Conservation (phyloP, 2,797 vertebrate genomes). For the Paratrypauchen microcephalus region DNA sequence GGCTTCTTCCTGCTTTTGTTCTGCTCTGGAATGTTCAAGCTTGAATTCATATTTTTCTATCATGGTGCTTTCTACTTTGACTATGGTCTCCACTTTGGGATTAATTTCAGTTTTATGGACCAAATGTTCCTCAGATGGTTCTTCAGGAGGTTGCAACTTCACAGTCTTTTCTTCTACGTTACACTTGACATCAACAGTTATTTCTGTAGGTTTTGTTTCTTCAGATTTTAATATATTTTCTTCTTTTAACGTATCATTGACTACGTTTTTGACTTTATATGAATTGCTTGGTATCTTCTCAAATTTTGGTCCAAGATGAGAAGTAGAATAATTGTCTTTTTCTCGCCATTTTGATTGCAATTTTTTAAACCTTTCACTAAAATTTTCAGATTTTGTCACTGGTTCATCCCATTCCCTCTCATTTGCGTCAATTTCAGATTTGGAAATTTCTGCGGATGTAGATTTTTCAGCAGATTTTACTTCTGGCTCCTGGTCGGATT, state of each 20-base stretch:
- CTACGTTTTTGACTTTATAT: not conserved
- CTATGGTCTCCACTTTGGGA: not conserved
- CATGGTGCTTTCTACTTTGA: slow-evolving; percentile 18
- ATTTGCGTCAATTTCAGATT: not conserved
- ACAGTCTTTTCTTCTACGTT: not conserved
- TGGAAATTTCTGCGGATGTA: not conserved
- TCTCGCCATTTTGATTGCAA: slow-evolving; percentile 5
- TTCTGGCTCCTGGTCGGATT: not conserved
- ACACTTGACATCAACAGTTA: not conserved
- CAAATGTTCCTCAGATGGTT: not conserved
- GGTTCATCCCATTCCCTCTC: not conserved
- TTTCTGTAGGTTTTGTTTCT: not conserved
- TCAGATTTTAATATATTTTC: not conserved
- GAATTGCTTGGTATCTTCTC: not conserved
- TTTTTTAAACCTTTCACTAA: not conserved
- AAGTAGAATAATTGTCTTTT: not conserved
- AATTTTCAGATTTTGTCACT: not conserved
- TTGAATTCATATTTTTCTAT: slow-evolving; percentile 23
- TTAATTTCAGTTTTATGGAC: not conserved
- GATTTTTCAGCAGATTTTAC: not conserved
- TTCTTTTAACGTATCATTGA: not conserved
- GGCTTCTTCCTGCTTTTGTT: slow-evolving; percentile 11
- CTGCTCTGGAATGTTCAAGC: slow-evolving; percentile 19
- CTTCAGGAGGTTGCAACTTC: not conserved
- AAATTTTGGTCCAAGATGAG: not conserved